Conservation (phyloP, 1,140 invertebrate species). For the Drosophila santomea region DNA sequence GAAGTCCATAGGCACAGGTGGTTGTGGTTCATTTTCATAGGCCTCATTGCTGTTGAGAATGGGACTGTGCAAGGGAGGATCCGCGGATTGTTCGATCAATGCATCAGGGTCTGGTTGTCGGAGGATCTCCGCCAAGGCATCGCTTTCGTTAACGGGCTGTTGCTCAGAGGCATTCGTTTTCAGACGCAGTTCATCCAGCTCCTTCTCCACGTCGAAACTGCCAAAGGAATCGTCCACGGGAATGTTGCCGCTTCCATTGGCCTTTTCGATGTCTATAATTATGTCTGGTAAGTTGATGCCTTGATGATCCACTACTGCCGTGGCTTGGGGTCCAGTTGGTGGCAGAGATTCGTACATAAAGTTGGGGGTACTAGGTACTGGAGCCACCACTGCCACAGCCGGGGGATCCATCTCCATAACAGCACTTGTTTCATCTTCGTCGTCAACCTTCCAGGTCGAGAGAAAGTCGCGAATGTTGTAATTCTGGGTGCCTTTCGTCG, state of each 20-base stretch:
- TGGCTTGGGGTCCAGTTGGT: conserved; percentile 50
- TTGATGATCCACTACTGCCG: conserved; percentile 53
- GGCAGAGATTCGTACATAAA: conserved; percentile 71
- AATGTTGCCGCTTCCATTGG: conserved; percentile 11
- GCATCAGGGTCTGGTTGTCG: conserved; percentile 12
- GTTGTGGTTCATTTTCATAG: neutral
- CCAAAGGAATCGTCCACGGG: conserved; percentile 55
- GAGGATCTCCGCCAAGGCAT: conserved; percentile 60
- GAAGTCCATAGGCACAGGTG: conserved; percentile 41
- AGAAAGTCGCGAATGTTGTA: conserved; percentile 80
- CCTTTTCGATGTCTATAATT: conserved; percentile 80
- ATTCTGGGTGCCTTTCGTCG: conserved; percentile 45
- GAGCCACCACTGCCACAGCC: conserved; percentile 55
- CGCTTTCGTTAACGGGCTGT: conserved; percentile 30
- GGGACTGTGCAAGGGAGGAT: conserved; percentile 36
- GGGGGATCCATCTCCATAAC: conserved; percentile 19
- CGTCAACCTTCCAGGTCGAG: conserved; percentile 83
- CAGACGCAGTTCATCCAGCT: conserved; percentile 72
- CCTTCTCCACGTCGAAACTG: conserved; percentile 81
- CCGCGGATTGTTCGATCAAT: neutral
- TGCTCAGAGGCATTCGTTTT: conserved; percentile 44
- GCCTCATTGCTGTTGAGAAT: conserved; percentile 2
- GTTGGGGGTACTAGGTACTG: conserved; percentile 26
- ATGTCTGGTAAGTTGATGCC: conserved; percentile 79
- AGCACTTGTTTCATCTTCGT: conserved; percentile 60